Base-by-base conservation (phyloP, 2,113 vertebrate genomes). In the Ginglymostoma cirratum region DNA sequence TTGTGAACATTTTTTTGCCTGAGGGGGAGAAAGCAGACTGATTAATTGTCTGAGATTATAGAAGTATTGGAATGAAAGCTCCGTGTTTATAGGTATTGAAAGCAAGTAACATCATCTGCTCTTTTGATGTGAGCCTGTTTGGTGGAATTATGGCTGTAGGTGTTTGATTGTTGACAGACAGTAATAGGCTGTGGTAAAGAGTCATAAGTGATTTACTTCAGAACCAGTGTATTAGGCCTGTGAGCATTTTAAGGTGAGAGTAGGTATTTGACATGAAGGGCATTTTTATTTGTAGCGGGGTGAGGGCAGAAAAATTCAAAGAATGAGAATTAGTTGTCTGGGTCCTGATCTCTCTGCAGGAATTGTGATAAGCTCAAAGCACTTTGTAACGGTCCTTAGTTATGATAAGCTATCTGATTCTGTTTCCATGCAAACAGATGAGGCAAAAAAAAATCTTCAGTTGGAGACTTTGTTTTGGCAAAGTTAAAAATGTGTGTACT, bases 341-440 rank as follows among this genome's bases (percentile, higher is more conserved):
- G 1, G 83, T 96, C 2, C 5, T 55, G 96, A 48, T 70, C 92
- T 3, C 69, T 72, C 94, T 95, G 24, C 69, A 52, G 67, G 14
- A 95, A 72, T 95, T 14, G 65, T 96, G 92, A 52, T 85, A 55
- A 87, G 95, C 78, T 96, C 48, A 61, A 12, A 96, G 86, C 95
- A 85, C 80, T 96, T 96, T 17, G 95, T 55, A 96, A 96, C 85
- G 7, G 3, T 96, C 96, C 93, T 70, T 97, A 96, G 72, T 96
- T 97, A 95, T 80, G 93, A 14, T 96, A 96, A 95, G 95, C 55
- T 96, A 96, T 96, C 92, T 94, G 92, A 94, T 94, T 70, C 87
- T 90, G n/a, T 94, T 70, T 94, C 92, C 92, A 94, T 94, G 92
- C 27, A 67, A 45, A 94, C 66, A 34, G 87, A 55, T 61, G 52